Conservation (phyloP, 1,140 invertebrate genomes). For the Diplogasteroides magnus region DNA sequence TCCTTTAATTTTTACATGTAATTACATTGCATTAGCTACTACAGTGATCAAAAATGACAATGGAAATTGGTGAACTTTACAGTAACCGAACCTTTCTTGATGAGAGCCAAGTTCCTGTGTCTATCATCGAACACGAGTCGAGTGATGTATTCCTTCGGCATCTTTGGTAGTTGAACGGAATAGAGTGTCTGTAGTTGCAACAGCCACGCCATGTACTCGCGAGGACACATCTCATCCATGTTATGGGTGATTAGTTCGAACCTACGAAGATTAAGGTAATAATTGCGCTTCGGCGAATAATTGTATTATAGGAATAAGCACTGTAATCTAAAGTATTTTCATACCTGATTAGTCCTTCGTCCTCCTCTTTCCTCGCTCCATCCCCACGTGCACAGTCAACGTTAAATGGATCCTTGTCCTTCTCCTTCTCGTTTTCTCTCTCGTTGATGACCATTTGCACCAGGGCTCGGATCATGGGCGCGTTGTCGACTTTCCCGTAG, state of each 20-base stretch:
- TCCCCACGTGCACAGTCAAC: background rate
- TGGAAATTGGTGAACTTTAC: too few relatives aligned
- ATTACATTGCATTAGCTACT: too few relatives aligned
- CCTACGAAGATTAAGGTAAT: background rate
- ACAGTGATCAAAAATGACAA: too few relatives aligned
- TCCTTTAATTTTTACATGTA: too few relatives aligned
- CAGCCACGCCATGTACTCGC: conserved; percentile 68
- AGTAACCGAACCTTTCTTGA: conserved; percentile 50
- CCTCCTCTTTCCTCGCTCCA: background rate
- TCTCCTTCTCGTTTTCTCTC: background rate
- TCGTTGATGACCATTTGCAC: background rate
- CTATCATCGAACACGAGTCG: conserved; percentile 92
- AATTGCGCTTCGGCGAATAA: too few relatives aligned
- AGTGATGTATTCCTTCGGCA: conserved; percentile 97
- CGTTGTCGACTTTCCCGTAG: background rate
- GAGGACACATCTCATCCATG: background rate
- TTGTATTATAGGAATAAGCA: too few relatives aligned
- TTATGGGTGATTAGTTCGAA: background rate
- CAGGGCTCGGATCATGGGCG: background rate
- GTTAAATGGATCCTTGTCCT: background rate
- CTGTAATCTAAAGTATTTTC: too few relatives aligned
- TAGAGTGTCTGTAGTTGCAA: conserved; percentile 91
- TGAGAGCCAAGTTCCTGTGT: conserved; percentile 55
- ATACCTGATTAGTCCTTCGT: background rate
- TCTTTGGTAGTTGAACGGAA: conserved; percentile 86